These are phyloP conservation scores for Drosophila rellima DNA, from an alignment of 2,888 invertebrate species.

Conservation along the genomic window DNA sequence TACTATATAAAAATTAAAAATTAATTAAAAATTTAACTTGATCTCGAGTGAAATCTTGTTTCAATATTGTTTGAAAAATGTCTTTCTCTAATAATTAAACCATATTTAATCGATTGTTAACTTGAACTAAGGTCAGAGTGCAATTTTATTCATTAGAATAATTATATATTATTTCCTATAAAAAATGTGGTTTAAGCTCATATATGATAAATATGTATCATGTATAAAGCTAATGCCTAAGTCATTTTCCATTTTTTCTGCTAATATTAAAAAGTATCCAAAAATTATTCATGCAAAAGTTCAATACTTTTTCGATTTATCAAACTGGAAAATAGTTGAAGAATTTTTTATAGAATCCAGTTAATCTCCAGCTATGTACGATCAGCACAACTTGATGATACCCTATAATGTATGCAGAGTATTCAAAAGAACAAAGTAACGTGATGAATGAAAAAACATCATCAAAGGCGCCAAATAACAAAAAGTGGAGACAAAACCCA, in stretches of 20 bases:
- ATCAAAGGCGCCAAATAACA: constrained; percentile 60
- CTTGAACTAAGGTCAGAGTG: no score
- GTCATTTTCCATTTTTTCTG: not conserved
- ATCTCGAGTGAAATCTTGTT: no score
- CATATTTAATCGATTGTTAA: no score
- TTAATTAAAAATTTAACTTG: no score
- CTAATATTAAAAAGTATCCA: not conserved
- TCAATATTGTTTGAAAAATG: not conserved
- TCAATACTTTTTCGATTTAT: no score
- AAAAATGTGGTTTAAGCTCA: no score
- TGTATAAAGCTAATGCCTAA: not conserved
- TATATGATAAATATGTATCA: not conserved
- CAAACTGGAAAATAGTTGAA: no score
- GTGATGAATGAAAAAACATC: constrained; percentile 43
- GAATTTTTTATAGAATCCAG: no score
- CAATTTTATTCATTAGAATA: no score
- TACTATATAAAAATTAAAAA: not conserved
- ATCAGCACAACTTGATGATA: constrained; percentile 5
- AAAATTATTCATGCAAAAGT: no score
- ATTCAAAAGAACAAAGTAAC: constrained; percentile 13
- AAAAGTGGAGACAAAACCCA: constrained; percentile 17
- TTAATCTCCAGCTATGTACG: not conserved
- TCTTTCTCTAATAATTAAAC: not conserved
- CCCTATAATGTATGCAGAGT: not conserved
- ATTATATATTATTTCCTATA: no score